phyloP scores from a whole-genome alignment of 2,113 vertebrate genomes.

The Mesocricetus auratus region DNA sequence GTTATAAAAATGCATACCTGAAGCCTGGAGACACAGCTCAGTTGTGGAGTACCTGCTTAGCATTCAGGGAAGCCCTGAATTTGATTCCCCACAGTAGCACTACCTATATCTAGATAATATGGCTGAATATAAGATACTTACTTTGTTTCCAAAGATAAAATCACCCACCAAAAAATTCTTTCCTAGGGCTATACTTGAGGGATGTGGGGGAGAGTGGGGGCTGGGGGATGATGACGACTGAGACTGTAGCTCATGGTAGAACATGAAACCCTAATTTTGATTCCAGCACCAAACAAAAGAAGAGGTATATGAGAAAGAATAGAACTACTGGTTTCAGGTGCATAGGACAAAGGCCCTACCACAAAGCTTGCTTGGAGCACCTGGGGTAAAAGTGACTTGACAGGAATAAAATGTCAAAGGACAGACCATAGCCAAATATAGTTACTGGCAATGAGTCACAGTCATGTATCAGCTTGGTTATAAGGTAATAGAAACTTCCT shows the following conservation, averaged over 20 bases:
- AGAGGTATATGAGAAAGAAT: background rate
- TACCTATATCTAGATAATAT: background rate
- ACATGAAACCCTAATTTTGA: background rate
- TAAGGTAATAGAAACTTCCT: background rate
- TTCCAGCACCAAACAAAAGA: background rate
- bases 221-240: too few relatives aligned
- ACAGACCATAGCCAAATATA: background rate
- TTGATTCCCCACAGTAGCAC: background rate
- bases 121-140: background rate
- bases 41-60: background rate
- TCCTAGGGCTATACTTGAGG: background rate
- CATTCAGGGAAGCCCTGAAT: background rate
- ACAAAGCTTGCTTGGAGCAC: background rate
- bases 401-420: slow-evolving; percentile 58
- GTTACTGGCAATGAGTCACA: background rate
- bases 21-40: background rate
- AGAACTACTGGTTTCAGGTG: slow-evolving; percentile 15
- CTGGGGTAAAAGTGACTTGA: background rate
- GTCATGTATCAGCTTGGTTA: background rate
- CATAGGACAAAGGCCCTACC: background rate
- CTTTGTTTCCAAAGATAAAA: slow-evolving; percentile 32
- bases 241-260: background rate
- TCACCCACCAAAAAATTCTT: background rate
- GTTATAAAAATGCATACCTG: background rate
- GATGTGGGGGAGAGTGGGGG: background rate